These are phyloP conservation scores for Drosophila simulans DNA, from an alignment of 1,140 invertebrate genomes.

Conservation along the genomic window DNA sequence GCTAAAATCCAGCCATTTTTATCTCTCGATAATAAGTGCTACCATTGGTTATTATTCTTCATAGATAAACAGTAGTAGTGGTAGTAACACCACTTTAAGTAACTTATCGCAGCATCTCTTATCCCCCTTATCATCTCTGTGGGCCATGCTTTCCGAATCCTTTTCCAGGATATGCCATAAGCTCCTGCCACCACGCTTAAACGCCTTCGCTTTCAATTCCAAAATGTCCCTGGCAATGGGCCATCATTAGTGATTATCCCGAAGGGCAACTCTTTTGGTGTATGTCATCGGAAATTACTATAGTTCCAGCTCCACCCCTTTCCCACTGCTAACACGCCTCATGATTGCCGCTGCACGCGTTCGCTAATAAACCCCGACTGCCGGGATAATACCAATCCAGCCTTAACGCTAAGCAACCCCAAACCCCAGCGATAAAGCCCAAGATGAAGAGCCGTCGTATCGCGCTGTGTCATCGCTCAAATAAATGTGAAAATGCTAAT, in stretches of 20 bases:
- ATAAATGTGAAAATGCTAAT: conserved; percentile 84
- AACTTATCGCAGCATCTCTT: conserved; percentile 13
- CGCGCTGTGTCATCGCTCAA: conserved; percentile 76
- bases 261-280: conserved; percentile 61
- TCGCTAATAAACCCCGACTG: conserved; percentile 60
- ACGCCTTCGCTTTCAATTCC: conserved; percentile 36
- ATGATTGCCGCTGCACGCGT: conserved; percentile 75
- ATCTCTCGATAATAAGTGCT: no score
- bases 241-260: conserved; percentile 61
- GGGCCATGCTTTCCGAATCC: conserved; percentile 1
- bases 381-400: conserved; percentile 18
- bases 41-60: not conserved
- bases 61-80: not conserved
- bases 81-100: not conserved
- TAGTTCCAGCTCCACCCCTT: conserved; percentile 22
- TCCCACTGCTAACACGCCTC: conserved; percentile 67
- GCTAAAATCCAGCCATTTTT: not conserved
- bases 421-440: conserved; percentile 14
- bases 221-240: conserved; percentile 31
- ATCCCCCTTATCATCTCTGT: conserved; percentile 21
- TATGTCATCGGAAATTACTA: conserved; percentile 78
- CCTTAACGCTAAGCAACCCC: conserved; percentile 33
- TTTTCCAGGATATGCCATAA: conserved; percentile 36
- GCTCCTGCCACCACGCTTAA: conserved; percentile 55
- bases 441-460: conserved; percentile 20